Base-by-base conservation (phyloP, 2,888 invertebrate genomes). In the Synergus laeviventris region DNA sequence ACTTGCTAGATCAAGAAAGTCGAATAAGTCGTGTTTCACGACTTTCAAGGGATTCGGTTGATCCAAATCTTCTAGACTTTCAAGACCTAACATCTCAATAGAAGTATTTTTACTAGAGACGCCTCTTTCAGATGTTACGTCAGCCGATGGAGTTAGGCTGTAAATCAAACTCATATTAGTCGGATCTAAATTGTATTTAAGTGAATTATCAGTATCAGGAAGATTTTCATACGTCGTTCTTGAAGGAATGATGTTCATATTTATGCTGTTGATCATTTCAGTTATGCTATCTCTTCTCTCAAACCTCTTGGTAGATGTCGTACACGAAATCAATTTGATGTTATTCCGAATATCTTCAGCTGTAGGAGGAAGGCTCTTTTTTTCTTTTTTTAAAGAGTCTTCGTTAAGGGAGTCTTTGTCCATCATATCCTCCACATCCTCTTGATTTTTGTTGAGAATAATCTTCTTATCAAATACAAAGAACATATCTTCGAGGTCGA, bases 81-180 rank as follows among this genome's bases (percentile, higher is more conserved):
- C 70, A n/a, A 70, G 31, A 49, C 70, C 70, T 18, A 70, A 16
- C 70, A 70, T 70, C 12, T 74, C 59, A 11, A 74, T 73, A 8
- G 79, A 70, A 38, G n/a, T 62, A n/a, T 73, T 42, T 60, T 39
- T 74, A 39, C 42, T 78, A 11, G 49, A 70, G 11, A 36, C 0
- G 16, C 64, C 77, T 64, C 76, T 78, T 38, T 78, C 75, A 11
- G 36, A 45, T 9, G 31, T 31, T 8, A 79, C 16, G 18, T 81
- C 83, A 0, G 79, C 77, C 9, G 81, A 79, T 1, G 89, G 88
- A 1, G 89, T 87, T 4, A 91, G 76, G 38, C 90, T 90, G 64
- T 91, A 90, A 39, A 90, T 84, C 3, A 84, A 77, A 39, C 78
- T 86, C 87, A 90, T 87, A 16, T 86, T 86, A 2, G 80, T 76